Evolutionary conservation across 2,888 invertebrate genomes (phyloP), one percentile per base, ranked within the genome.

Genomic region (Rhamnusium bicolor): DNA sequence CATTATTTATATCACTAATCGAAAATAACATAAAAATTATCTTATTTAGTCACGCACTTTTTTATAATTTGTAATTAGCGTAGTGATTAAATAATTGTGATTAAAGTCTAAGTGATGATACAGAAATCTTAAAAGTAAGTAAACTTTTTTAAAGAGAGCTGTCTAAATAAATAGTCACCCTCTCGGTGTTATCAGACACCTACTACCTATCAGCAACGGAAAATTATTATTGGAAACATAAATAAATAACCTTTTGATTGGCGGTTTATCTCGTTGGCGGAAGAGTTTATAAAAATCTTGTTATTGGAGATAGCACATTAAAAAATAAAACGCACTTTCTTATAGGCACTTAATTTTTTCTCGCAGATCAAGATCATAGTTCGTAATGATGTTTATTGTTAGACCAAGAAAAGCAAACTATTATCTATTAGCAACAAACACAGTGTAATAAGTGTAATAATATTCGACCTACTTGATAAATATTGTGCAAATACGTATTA

Each of bases 151-250:
- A 24, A 40, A 71, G 67, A 68, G 75, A 70, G 53, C 24, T 66
- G 19, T 54, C 60, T 29, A 32, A 75, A 75, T 78, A 75, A 72
- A 80, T 80, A 80, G 63, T 58, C 54, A 67, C 66, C 70, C 70
- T 19, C 40, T 54, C 18, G 27, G 53, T 61, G 65, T 72, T 73
- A 71, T 60, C 54, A 47, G 56, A 32, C 51, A 56, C 53, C 69
- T 63, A 75, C 72, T 75, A 79, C 73, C 75, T 78, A 82, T 81
- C 82, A 80, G 79, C 72, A 80, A 65, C 81, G 83, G 83, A 83
- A 83, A 81, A 77, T 80, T 82, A 72, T 78, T 75, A 73, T 67
- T 53, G 65, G 75, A 68, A 75, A 76, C 73, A 78, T 66, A 77
- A 75, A 74, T 73, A 80, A 80, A 70, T 60, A 77, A 69, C 73